phyloP scores from a whole-genome alignment of 2,797 vertebrate species.

The Pterois miles region DNA sequence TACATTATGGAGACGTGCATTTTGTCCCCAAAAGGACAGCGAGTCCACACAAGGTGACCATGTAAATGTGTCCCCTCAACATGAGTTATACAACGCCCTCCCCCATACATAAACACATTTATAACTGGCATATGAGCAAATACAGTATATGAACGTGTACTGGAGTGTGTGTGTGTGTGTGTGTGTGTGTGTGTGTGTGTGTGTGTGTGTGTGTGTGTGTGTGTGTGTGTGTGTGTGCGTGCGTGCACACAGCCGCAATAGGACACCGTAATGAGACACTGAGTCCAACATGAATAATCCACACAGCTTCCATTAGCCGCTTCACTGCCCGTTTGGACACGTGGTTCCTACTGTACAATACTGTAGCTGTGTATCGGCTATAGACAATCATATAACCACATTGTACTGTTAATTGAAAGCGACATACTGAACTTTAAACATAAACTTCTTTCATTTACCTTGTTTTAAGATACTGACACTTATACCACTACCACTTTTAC shows the following conservation, averaged over 20 bases:
- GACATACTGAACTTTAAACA: background rate
- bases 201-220: background rate
- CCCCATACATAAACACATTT: slow-evolving; percentile 44
- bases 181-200: background rate
- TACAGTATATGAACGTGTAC: background rate
- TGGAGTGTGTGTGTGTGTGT: background rate
- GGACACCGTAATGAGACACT: slow-evolving; percentile 70
- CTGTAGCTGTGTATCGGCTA: background rate
- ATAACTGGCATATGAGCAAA: background rate
- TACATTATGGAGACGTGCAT: too few species aligned
- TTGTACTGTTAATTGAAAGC: background rate
- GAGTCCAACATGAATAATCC: slow-evolving; percentile 76
- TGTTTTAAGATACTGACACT: too few species aligned
- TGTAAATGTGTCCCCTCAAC: too few species aligned
- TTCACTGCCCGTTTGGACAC: slow-evolving; percentile 57
- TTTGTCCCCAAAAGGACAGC: too few species aligned
- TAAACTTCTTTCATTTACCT: too few species aligned
- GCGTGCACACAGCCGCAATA: slow-evolving; percentile 44
- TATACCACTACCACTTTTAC: too few species aligned
- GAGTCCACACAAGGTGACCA: too few species aligned
- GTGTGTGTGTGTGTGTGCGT: background rate
- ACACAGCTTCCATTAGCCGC: slow-evolving; percentile 71
- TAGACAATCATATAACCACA: slow-evolving; percentile 7
- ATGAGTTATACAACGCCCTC: too few species aligned
- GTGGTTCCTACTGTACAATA: slow-evolving; percentile 25